Evolutionary conservation across 2,888 invertebrate genomes (phyloP).

Genomic region (Tenthredo distinguenda): DNA sequence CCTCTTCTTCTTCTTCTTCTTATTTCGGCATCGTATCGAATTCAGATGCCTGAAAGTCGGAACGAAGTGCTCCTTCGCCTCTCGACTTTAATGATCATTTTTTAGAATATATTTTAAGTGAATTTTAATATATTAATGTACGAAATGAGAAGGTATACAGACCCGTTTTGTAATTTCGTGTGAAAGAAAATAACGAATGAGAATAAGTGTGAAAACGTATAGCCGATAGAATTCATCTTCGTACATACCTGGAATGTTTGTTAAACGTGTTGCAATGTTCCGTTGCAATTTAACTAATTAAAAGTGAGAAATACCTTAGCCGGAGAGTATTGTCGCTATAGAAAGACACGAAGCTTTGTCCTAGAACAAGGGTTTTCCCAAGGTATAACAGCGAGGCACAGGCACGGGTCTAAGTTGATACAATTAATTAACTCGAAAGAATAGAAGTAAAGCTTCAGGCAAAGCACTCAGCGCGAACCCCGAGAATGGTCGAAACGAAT

Average conservation of each 20-base stretch:
- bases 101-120: background rate
- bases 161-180: background rate
- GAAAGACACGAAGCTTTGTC: slow-evolving; percentile 10
- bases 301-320: slow-evolving; percentile 23
- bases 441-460: slow-evolving; percentile 26
- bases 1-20: background rate
- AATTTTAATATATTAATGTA: background rate
- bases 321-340: slow-evolving; percentile 9
- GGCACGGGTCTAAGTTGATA: slow-evolving; percentile 21
- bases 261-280: background rate
- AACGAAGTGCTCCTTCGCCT: background rate
- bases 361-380: background rate
- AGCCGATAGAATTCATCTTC: background rate
- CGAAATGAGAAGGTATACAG: background rate
- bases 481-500: slow-evolving; percentile 26
- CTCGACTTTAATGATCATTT: background rate
- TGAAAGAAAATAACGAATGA: background rate
- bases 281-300: slow-evolving; percentile 28
- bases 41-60: background rate
- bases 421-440: slow-evolving; percentile 41
- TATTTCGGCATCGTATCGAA: slow-evolving; percentile 19
- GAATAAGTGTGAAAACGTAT: background rate
- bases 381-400: background rate
- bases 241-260: background rate
- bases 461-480: slow-evolving; percentile 22